Percentiles rank a stretch among this genome's conserved stretches.
Conservation (phyloP, 2,113 vertebrate genomes). For the Amphiprion percula region DNA sequence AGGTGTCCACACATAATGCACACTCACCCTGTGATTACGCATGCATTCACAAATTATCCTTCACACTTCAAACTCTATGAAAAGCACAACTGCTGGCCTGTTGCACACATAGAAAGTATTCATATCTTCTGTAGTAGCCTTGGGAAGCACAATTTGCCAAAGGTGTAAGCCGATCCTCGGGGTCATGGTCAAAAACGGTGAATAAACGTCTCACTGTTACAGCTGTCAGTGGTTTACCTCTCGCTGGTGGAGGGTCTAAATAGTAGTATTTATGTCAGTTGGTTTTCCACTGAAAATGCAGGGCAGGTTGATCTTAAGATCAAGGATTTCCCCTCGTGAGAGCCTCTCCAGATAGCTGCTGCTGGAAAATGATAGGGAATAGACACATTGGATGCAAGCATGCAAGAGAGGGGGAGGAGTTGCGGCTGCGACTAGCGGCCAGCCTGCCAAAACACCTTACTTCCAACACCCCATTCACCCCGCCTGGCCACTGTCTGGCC, state of each 20-base stretch:
- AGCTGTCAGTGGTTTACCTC: slow-evolving; percentile 77
- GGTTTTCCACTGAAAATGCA: slow-evolving; percentile 52
- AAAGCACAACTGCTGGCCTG: slow-evolving; percentile 59
- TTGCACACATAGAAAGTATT: slow-evolving; percentile 73
- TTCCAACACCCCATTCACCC: slow-evolving; percentile 36
- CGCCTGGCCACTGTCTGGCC: slow-evolving; percentile 82
- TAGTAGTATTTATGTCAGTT: slow-evolving; percentile 71
- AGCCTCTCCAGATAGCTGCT: slow-evolving; percentile 68
- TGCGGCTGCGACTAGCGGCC: slow-evolving; percentile 36
- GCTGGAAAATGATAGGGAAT: slow-evolving; percentile 63
- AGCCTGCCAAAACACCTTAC: slow-evolving; percentile 60
- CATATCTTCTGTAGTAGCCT: slow-evolving; percentile 64
- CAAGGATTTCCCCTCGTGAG: slow-evolving; percentile 67
- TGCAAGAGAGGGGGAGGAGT: slow-evolving; percentile 37
- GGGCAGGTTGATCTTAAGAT: slow-evolving; percentile 61
- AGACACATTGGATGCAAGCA: slow-evolving; percentile 33
- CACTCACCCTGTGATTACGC: slow-evolving; percentile 30
- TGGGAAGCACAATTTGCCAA: slow-evolving; percentile 71
- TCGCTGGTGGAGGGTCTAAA: slow-evolving; percentile 57
- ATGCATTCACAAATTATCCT: slow-evolving; percentile 47
- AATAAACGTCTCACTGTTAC: slow-evolving; percentile 74
- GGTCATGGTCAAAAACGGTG: slow-evolving; percentile 67
- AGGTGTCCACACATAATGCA: slow-evolving; percentile 10
- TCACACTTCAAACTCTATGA: slow-evolving; percentile 56
- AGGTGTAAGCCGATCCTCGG: slow-evolving; percentile 67